phyloP scores from a whole-genome alignment of 2,113 vertebrate species.

The Platysternon megacephalum region DNA sequence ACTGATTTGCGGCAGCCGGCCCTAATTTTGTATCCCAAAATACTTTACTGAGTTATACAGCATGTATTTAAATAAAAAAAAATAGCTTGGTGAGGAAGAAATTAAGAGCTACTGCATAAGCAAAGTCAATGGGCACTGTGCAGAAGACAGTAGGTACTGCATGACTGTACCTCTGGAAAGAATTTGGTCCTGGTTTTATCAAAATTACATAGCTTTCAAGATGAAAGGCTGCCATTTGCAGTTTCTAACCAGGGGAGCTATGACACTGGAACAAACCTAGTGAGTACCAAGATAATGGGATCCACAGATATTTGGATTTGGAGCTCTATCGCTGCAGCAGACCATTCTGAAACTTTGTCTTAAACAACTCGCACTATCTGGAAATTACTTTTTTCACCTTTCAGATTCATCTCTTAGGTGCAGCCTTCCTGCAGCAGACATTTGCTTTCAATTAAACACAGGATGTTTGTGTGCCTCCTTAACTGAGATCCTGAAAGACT shows the following conservation, averaged over 20 bases:
- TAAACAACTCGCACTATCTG: not conserved
- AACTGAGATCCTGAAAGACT: not conserved
- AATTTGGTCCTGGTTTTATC: not conserved
- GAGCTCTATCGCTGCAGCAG: not conserved
- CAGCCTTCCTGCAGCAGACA: not conserved
- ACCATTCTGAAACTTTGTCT: not conserved
- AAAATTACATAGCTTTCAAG: not conserved
- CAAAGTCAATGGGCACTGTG: not conserved
- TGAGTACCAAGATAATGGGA: not conserved
- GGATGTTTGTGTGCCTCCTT: not conserved
- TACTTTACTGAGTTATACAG: not conserved
- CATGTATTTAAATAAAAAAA: not conserved
- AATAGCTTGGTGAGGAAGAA: not conserved
- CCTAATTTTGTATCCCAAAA: not conserved
- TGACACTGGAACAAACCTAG: not conserved
- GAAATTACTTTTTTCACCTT: not conserved
- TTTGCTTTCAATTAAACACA: not conserved
- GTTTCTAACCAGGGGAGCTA: not conserved
- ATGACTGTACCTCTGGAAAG: not conserved
- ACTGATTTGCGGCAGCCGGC: not conserved
- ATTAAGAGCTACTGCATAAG: not conserved
- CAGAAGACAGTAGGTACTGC: not conserved
- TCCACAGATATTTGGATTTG: not conserved
- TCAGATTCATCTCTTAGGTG: not conserved
- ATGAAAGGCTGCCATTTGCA: not conserved